These are phyloP conservation scores for Dicaeum eximium DNA, from an alignment of 2,113 vertebrate genomes.

Conservation along the genomic window DNA sequence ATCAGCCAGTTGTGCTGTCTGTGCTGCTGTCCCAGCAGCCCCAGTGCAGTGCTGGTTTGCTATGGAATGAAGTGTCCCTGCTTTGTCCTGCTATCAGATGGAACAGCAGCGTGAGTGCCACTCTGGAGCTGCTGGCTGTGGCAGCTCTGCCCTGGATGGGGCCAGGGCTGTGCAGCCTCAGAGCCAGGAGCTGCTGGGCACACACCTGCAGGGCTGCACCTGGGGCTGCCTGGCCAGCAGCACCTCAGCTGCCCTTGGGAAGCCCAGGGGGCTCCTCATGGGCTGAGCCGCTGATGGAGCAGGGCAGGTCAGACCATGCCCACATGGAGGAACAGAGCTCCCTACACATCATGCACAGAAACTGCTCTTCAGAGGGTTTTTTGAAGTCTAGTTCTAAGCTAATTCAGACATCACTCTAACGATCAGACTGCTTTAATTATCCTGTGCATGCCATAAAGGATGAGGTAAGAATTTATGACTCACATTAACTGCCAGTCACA, in stretches of 20 bases:
- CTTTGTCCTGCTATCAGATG: neutral
- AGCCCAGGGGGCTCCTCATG: neutral
- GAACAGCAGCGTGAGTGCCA: neutral
- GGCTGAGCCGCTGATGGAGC: neutral
- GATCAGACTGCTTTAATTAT: slow-evolving; percentile 61
- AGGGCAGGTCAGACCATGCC: rapidly evolving
- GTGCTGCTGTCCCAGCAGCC: neutral
- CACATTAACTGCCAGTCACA: slow-evolving; percentile 30
- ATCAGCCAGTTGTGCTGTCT: neutral
- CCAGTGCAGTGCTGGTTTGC: neutral
- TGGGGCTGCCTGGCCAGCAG: neutral
- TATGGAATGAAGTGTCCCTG: neutral
- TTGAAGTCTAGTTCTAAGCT: neutral
- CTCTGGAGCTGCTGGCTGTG: neutral
- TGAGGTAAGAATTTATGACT: slow-evolving; percentile 63
- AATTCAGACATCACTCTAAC: slow-evolving; percentile 46
- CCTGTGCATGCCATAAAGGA: slow-evolving; percentile 6
- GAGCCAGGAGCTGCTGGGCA: neutral
- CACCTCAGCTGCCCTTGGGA: neutral
- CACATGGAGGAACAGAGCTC: neutral
- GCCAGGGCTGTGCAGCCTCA: neutral
- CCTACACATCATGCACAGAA: slow-evolving; percentile 3
- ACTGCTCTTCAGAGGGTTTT: neutral
- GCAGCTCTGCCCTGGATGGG: neutral
- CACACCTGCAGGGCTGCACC: too few relatives aligned